Evolutionary conservation across 2,113 vertebrate genomes (phyloP), one percentile per base, ranked within the genome.

Genomic region (Drymodes brunneopygia): DNA sequence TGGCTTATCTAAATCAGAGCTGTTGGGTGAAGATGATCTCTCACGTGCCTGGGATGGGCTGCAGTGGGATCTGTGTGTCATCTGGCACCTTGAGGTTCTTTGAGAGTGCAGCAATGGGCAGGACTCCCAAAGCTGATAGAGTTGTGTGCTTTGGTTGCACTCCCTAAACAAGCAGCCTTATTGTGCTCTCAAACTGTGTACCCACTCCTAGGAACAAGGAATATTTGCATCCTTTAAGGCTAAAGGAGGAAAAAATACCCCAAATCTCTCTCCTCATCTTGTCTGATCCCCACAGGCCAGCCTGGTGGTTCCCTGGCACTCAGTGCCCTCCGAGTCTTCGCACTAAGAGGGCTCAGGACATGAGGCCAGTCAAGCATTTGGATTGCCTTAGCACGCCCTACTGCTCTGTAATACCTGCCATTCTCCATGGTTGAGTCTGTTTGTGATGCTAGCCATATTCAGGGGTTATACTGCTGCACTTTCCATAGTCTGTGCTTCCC

Each of bases 391-490:
- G 86, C 84, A 95, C 18, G 27, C 94, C 92, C 81, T 97, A 57
- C 81, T 95, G 94, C 96, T 90, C 86, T 65, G 11, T 90, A 84
- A 79, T 62, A 70, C 77, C 90, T 88, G 79, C 79, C 92, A 92
- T 95, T 95, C 86, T 95, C 97, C 94, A 87, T 96, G 94, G 38
- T 27, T 93, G 83, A 94, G 79, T 74, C 94, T 92, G 71, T 60
- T 90, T 50, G 84, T 91, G 91, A 87, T 81, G 91, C 86, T 48
- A 67, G 86, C 91, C 88, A 50, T 94, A 88, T 89, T 91, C 4
- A 20, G 78, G 60, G 78, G 44, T 86, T 91, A 81, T 40, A 65
- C 77, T 62, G 86, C 92, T n/a, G 45, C 11, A 33, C 66, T 85
- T 57, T 54, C 66, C 72, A 33, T 28, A 33, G 79, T 45, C 92